Evolutionary conservation across 2,888 invertebrate genomes (phyloP).

Genomic region (Cyaniris semiargus): DNA sequence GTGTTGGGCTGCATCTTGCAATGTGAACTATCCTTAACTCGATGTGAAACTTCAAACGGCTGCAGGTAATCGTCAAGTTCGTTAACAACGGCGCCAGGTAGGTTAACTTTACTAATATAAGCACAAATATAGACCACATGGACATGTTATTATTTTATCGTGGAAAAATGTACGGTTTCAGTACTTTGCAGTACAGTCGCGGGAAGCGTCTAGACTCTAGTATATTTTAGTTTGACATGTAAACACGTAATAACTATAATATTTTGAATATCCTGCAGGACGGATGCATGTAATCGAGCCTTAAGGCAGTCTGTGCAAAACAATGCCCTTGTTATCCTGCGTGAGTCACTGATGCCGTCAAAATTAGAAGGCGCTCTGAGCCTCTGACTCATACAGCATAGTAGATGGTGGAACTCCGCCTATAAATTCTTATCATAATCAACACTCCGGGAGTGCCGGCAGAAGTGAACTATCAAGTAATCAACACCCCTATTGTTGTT

Average conservation of each 20-base stretch:
- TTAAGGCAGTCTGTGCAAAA: slow-evolving; percentile 1
- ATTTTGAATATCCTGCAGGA: neutral
- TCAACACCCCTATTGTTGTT: too few relatives aligned
- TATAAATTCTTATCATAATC: too few relatives aligned
- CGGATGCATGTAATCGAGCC: neutral
- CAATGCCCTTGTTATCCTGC: slow-evolving; percentile 17
- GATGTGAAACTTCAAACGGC: neutral
- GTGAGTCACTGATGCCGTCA: slow-evolving; percentile 12
- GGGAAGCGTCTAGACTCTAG: too few relatives aligned
- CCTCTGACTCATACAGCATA: neutral
- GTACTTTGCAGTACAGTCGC: too few relatives aligned
- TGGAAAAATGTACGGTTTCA: neutral
- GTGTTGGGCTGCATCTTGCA: too few relatives aligned
- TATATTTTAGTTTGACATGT: too few relatives aligned
- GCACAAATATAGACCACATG: neutral
- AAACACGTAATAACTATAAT: too few relatives aligned
- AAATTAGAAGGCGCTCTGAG: neutral
- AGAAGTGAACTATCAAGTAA: too few relatives aligned
- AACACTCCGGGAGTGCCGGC: too few relatives aligned
- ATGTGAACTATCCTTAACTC: neutral
- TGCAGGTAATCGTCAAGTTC: neutral
- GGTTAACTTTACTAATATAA: neutral
- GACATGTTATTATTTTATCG: neutral
- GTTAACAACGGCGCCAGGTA: neutral
- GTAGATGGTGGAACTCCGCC: neutral